Conservation (phyloP, 2,113 vertebrate genomes). For the Mustela nigripes region DNA sequence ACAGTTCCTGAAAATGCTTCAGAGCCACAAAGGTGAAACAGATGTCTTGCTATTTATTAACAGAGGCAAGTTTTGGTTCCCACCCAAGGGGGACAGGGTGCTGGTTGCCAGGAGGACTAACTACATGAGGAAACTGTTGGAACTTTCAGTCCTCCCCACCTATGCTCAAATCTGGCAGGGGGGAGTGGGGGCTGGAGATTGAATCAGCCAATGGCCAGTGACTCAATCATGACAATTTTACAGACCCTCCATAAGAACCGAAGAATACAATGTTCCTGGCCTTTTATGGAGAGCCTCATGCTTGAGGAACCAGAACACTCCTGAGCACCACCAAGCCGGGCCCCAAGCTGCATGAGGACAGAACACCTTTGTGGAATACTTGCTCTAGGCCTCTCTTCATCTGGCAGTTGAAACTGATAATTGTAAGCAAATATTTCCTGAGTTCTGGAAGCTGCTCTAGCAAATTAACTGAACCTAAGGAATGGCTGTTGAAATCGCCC, state of each 20-base stretch:
- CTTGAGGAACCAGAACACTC: not conserved
- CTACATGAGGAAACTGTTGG: not conserved
- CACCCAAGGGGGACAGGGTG: not conserved
- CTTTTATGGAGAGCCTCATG: not conserved
- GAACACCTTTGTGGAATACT: not conserved
- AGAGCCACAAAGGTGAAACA: not conserved
- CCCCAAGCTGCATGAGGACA: not conserved
- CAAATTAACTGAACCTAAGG: not conserved
- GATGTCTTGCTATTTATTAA: not conserved
- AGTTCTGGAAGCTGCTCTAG: not conserved
- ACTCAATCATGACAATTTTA: not conserved
- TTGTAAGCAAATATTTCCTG: not conserved
- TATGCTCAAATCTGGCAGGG: not conserved
- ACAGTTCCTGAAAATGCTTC: not conserved
- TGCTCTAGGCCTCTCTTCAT: not conserved
- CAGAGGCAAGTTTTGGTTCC: not conserved
- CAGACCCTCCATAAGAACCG: not conserved
- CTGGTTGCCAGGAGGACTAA: not conserved
- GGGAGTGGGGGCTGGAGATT: not conserved
- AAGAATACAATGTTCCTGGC: not conserved
- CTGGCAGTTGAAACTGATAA: not conserved
- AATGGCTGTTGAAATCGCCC: not conserved
- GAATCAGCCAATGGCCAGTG: not conserved
- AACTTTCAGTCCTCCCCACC: not conserved
- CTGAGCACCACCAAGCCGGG: not conserved